Percentiles rank a stretch among this genome's conserved stretches.
These are phyloP conservation scores for Vanacampus margaritifer DNA, from an alignment of 2,113 vertebrate species.

Conservation along the genomic window DNA sequence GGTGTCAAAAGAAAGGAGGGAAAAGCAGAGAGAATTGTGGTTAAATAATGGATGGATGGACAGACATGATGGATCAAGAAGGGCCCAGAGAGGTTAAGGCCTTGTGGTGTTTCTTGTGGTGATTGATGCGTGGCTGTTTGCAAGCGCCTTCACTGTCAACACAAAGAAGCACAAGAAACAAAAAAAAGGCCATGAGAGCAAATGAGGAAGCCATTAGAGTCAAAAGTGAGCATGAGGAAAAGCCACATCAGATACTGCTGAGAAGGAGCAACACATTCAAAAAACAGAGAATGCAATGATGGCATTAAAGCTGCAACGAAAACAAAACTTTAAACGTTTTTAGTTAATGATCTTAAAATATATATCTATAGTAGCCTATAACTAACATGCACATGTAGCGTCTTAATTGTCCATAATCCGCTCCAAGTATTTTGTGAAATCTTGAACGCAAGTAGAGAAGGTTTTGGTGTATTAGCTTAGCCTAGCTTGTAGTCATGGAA, in stretches of 20 bases:
- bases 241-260: slow-evolving; percentile 18
- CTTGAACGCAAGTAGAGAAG: no score
- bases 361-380: no score
- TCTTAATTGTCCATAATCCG: no score
- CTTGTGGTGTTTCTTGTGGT: slow-evolving; percentile 48
- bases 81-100: slow-evolving; percentile 49
- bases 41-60: slow-evolving; percentile 46
- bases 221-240: slow-evolving; percentile 41
- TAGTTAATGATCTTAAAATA: no score
- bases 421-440: no score
- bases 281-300: background rate
- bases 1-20: slow-evolving; percentile 17
- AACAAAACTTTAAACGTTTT: background rate
- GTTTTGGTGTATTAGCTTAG: no score
- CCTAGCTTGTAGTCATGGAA: no score
- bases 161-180: slow-evolving; percentile 58
- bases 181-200: slow-evolving; percentile 48
- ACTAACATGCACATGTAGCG: no score
- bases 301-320: background rate
- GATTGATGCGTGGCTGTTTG: slow-evolving; percentile 64
- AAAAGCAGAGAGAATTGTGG: slow-evolving; percentile 26
- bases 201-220: slow-evolving; percentile 52
- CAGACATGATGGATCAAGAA: slow-evolving; percentile 50
- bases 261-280: background rate
- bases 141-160: slow-evolving; percentile 73